phyloP scores from a whole-genome alignment of 2,888 invertebrate genomes.

The Coleophora deauratella region DNA sequence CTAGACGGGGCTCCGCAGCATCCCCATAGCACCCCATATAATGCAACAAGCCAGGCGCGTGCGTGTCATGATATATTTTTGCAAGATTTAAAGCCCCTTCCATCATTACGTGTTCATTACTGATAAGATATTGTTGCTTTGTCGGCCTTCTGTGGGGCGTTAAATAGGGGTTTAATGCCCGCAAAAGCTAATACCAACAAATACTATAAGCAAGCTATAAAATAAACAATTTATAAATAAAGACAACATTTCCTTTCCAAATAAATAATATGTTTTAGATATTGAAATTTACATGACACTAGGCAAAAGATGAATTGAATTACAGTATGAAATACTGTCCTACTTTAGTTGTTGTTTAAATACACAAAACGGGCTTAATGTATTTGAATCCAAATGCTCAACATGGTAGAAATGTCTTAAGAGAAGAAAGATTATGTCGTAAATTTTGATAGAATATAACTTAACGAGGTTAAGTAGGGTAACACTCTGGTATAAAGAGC shows the following conservation, averaged over 20 bases:
- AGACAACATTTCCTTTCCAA: too few species aligned
- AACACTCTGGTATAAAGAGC: conserved; percentile 15
- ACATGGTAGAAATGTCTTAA: too few species aligned
- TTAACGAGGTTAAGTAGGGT: conserved; percentile 18
- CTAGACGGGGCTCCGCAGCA: conserved; percentile 34
- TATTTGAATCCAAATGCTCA: too few species aligned
- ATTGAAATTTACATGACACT: too few species aligned
- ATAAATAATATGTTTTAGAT: too few species aligned
- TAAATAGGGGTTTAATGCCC: conserved; percentile 30
- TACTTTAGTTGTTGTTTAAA: too few species aligned
- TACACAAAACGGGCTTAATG: too few species aligned
- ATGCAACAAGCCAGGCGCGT: conserved; percentile 25
- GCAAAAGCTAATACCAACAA: conserved; percentile 6
- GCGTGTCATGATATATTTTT: conserved; percentile 53
- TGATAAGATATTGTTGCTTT: conserved; percentile 48
- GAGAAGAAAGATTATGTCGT: conserved; percentile 7
- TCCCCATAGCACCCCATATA: conserved; percentile 21
- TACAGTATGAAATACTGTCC: too few species aligned
- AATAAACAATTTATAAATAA: too few species aligned
- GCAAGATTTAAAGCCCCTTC: conserved; percentile 43
- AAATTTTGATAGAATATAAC: conserved; percentile 12
- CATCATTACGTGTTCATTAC: conserved; percentile 50
- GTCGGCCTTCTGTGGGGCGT: conserved; percentile 32
- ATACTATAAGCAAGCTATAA: background rate
- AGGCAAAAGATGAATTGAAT: too few species aligned